Evolutionary conservation across 1,140 invertebrate genomes (phyloP).

Genomic region (Heliconius hermathena): DNA sequence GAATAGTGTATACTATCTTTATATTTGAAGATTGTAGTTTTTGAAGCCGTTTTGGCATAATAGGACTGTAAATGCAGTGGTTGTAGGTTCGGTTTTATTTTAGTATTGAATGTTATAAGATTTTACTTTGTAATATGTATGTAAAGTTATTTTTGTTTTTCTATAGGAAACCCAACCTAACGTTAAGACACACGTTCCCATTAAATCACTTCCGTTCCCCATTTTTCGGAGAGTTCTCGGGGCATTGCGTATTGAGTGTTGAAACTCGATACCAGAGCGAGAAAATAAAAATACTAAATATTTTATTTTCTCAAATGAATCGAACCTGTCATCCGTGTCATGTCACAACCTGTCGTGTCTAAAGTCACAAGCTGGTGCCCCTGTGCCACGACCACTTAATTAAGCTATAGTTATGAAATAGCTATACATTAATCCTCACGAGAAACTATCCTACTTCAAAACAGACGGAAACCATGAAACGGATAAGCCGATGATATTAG

Average conservation of each 20-base stretch:
- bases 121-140: background rate
- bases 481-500: slow-evolving; percentile 47
- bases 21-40: slow-evolving; percentile 29
- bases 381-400: background rate
- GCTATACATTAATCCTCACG: slow-evolving; percentile 27
- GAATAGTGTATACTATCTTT: slow-evolving; percentile 39
- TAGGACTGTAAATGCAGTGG: background rate
- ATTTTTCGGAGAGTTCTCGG: background rate
- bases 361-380: too few species aligned
- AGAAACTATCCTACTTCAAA: slow-evolving; percentile 37
- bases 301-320: too few species aligned
- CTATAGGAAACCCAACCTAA: background rate
- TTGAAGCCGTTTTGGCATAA: slow-evolving; percentile 24
- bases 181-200: background rate
- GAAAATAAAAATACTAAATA: background rate
- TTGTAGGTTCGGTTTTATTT: too few species aligned
- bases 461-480: slow-evolving; percentile 34
- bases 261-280: background rate
- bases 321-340: too few species aligned
- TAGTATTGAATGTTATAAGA: background rate
- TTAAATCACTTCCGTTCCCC: background rate
- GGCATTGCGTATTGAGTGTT: too few species aligned
- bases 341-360: too few species aligned
- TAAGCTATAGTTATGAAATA: background rate
- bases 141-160: too few species aligned